Percentiles rank a stretch among this genome's conserved stretches.
Evolutionary conservation across 64 coral and sea anemone genomes (phyloP).

Genomic region (Astreopora myriophthalma): DNA sequence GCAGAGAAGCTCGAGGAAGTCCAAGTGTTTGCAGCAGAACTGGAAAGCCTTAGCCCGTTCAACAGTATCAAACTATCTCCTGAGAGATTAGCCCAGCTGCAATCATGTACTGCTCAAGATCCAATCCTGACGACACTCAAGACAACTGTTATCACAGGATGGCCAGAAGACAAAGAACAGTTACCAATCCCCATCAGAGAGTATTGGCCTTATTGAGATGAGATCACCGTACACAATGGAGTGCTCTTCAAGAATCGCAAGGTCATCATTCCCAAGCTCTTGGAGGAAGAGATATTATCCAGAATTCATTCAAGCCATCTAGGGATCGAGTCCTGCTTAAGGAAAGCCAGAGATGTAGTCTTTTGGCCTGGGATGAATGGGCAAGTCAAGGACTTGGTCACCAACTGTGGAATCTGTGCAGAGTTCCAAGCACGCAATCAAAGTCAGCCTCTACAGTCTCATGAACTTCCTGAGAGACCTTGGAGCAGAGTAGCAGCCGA

Average conservation of each 20-base stretch:
- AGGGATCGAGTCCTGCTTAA: not conserved
- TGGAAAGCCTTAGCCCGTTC: not conserved
- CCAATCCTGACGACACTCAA: slow-evolving; percentile 28
- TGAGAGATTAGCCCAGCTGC: slow-evolving; percentile 28
- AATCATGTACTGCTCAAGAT: slow-evolving; percentile 28
- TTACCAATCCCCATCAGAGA: slow-evolving; percentile 16
- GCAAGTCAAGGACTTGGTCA: not conserved
- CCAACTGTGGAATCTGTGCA: not conserved
- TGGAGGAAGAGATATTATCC: not conserved
- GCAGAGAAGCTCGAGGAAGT: no score
- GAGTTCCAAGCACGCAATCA: not conserved
- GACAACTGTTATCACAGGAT: not conserved
- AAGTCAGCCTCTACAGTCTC: not conserved
- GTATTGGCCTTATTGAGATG: slow-evolving; percentile 2
- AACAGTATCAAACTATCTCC: not conserved
- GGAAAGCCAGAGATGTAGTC: slow-evolving; percentile 15
- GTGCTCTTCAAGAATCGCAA: slow-evolving; percentile 35
- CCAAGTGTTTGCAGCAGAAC: slow-evolving; percentile 22
- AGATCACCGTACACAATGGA: slow-evolving; percentile 28
- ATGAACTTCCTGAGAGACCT: not conserved
- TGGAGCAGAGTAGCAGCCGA: slow-evolving; percentile 6
- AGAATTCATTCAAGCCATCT: not conserved
- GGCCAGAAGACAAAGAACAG: slow-evolving; percentile 22
- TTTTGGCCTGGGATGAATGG: slow-evolving; percentile 51
- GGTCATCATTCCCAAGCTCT: not conserved